Evolutionary conservation across 2,888 invertebrate species (phyloP).

Genomic region (Melanargia galathea): DNA sequence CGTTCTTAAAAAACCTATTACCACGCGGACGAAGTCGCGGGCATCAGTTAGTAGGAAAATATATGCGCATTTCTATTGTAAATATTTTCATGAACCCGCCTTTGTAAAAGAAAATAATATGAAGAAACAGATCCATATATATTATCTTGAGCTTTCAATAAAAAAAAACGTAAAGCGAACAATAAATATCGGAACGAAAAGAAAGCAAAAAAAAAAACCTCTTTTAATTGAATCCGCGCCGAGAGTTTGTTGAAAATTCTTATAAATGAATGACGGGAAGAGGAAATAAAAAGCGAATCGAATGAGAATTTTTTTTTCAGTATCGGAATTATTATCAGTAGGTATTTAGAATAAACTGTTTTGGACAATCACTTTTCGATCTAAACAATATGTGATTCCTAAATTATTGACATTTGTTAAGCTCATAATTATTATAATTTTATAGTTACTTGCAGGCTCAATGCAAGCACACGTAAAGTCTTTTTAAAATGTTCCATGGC

Average conservation of each 20-base stretch:
- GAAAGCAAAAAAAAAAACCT: slow-evolving; percentile 36
- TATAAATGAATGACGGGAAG: slow-evolving; percentile 34
- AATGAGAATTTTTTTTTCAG: slow-evolving; percentile 41
- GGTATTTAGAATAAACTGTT: slow-evolving; percentile 36
- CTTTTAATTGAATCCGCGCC: slow-evolving; percentile 39
- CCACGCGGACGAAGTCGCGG: neutral
- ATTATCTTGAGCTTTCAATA: slow-evolving; percentile 9
- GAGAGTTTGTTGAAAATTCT: slow-evolving; percentile 34
- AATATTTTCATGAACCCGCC: neutral
- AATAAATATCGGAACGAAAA: slow-evolving; percentile 35
- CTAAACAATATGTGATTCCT: neutral
- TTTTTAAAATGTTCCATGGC: too few species aligned
- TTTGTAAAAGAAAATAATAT: neutral
- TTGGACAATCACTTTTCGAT: slow-evolving; percentile 28
- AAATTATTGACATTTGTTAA: too few species aligned
- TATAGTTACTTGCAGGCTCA: too few species aligned
- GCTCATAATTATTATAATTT: too few species aligned
- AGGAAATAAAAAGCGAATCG: slow-evolving; percentile 36
- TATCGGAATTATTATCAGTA: slow-evolving; percentile 39
- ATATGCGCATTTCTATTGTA: too few species aligned
- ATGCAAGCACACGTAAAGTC: too few species aligned
- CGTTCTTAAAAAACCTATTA: neutral
- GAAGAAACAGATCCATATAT: slow-evolving; percentile 12
- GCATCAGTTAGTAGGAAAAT: neutral
- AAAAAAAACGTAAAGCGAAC: slow-evolving; percentile 13